Evolutionary conservation across 2,113 vertebrate genomes (phyloP).

Genomic region (Larimichthys crocea): DNA sequence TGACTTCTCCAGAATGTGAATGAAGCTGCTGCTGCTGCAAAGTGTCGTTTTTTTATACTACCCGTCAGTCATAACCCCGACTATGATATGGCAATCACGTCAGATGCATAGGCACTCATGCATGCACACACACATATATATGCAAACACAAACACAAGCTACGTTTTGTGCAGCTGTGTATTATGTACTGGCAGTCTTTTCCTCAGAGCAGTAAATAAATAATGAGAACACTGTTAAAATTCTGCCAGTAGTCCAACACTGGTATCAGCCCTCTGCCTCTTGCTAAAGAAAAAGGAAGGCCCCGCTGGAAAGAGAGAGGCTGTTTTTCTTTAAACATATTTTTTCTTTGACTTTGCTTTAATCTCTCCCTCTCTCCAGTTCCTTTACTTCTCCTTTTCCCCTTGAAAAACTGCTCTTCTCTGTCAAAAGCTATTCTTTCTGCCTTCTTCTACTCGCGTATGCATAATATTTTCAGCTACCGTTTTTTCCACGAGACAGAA

Average conservation of each 20-base stretch:
- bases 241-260: conserved; percentile 67
- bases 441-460: conserved; percentile 28
- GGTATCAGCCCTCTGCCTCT: conserved; percentile 34
- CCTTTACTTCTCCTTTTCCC: conserved; percentile 23
- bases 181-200: conserved; percentile 50
- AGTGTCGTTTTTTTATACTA: conserved; percentile 16
- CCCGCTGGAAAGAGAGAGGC: conserved; percentile 26
- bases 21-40: conserved; percentile 46
- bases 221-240: conserved; percentile 81
- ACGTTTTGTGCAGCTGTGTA: conserved; percentile 30
- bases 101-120: not conserved
- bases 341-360: conserved; percentile 24
- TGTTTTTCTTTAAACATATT: conserved; percentile 16
- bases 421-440: conserved; percentile 7
- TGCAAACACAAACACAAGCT: conserved; percentile 19
- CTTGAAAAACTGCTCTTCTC: not conserved
- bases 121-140: not conserved
- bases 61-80: conserved; percentile 29
- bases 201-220: conserved; percentile 79
- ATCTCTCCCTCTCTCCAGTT: conserved; percentile 8
- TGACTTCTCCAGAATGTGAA: conserved; percentile 69
- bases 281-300: conserved; percentile 29
- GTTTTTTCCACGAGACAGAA: conserved; percentile 50
- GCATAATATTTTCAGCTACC: conserved; percentile 60
- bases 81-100: conserved; percentile 27